These are phyloP conservation scores for Ceratoteleas bidentatus DNA, from an alignment of 1,140 invertebrate genomes.

Conservation along the genomic window DNA sequence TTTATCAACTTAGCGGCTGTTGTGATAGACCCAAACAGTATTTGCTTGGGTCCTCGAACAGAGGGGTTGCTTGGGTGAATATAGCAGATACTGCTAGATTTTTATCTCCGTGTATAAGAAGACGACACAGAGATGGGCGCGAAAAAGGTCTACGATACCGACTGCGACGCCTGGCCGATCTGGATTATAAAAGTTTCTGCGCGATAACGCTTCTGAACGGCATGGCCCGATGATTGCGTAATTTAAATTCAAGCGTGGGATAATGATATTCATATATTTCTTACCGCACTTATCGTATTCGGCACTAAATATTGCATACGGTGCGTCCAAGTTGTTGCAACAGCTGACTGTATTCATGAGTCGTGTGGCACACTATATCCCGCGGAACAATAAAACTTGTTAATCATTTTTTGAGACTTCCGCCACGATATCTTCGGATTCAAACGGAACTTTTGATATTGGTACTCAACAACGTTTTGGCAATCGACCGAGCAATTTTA, in stretches of 20 bases:
- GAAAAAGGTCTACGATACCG: slow-evolving; percentile 6
- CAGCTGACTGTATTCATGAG: slow-evolving; percentile 15
- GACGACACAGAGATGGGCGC: slow-evolving; percentile 9
- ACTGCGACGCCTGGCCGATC: neutral
- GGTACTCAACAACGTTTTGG: too few relatives aligned
- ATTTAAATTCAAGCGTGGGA: slow-evolving; percentile 27
- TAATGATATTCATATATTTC: slow-evolving; percentile 36
- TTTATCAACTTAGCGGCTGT: too few relatives aligned
- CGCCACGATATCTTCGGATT: too few relatives aligned
- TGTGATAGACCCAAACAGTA: too few relatives aligned
- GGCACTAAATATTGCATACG: slow-evolving; percentile 23
- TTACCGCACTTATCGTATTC: slow-evolving; percentile 22
- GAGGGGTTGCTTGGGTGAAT: too few relatives aligned
- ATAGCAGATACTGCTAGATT: too few relatives aligned
- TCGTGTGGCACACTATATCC: neutral
- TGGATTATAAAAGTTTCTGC: slow-evolving; percentile 6
- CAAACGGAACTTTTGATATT: too few relatives aligned
- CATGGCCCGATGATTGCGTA: slow-evolving; percentile 11
- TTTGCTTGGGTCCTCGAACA: too few relatives aligned
- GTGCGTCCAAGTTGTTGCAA: slow-evolving; percentile 15
- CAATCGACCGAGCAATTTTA: too few relatives aligned
- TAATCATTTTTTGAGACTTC: slow-evolving; percentile 5
- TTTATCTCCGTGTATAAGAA: slow-evolving; percentile 9
- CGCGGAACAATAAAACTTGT: slow-evolving; percentile 12
- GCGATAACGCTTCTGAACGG: slow-evolving; percentile 10